phyloP scores from a whole-genome alignment of 2,113 vertebrate genomes.

The Hippocampus comes region DNA sequence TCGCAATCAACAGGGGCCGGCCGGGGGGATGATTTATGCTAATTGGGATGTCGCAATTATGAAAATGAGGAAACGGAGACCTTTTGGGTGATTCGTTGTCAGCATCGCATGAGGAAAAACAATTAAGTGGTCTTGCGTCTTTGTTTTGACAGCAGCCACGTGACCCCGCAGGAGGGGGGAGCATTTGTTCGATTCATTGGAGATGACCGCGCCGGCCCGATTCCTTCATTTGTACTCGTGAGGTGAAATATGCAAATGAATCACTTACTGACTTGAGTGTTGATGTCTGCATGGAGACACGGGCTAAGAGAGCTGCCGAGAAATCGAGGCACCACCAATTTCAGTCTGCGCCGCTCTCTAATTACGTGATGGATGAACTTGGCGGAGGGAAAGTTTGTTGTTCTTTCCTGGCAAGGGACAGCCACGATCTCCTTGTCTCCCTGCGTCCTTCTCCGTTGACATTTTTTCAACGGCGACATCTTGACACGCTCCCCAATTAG shows the following conservation, averaged over 20 bases:
- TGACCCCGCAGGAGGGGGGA: neutral
- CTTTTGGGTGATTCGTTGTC: constrained; percentile 12
- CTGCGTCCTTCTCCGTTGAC: neutral
- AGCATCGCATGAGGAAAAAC: neutral
- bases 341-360: neutral
- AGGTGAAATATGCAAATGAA: too few species aligned
- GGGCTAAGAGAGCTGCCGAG: neutral
- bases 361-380: neutral
- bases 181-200: neutral
- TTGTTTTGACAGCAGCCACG: neutral
- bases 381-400: constrained; percentile 40
- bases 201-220: neutral
- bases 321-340: neutral
- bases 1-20: constrained; percentile 31
- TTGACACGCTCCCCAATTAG: neutral
- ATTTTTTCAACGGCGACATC: neutral
- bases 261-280: neutral
- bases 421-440: neutral
- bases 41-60: constrained; percentile 40
- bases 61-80: constrained; percentile 29
- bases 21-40: constrained; percentile 34
- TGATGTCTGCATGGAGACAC: neutral
- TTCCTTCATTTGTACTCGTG: neutral
- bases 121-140: neutral
- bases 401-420: neutral